Evolutionary conservation across 1,140 invertebrate species (phyloP), one percentile per base, ranked within the genome.

Genomic region (Leptonema lineaticorne): DNA sequence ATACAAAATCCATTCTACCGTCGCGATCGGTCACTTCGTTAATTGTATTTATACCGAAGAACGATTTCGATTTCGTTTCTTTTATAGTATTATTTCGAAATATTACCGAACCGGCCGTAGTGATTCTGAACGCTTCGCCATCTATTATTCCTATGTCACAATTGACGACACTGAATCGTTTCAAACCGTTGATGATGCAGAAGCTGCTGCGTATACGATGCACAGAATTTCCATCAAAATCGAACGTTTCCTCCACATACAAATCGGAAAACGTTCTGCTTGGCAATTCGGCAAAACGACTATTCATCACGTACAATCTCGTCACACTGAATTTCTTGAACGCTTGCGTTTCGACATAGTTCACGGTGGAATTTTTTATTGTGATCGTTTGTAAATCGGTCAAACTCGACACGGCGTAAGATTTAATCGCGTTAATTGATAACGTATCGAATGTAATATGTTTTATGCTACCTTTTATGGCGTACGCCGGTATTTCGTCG

Each of bases 241-340:
- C 79, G 28, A 92, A 86, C 57, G 86, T 83, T 48, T 88, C 79
- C 45, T 82, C 81, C 9, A 93, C 86, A 68, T 87, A 87, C 30
- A 93, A 78, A 62, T 92, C 90, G 45, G 89, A 89, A 75, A 92
- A 84, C 56, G 87, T 85, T 45, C 89, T 84, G 63, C 89, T 91
- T 0, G 90, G 89, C 45, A 89, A 67, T 28, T 76, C 75, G 1
- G 80, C 75, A 30, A 90, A 82, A 2, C 18, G 58, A 14, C 78
- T 81, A 0, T 84, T 83, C 1, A 82, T 81, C 27, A 91, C 80
- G 28, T 85, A 77, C 70, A 92, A 80, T 69, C 85, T 86, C 28
- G 84, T 81, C 0, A 89, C 85, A 27, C 86, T 84, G 74, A 93
- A 91, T 76, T 91, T 91, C 67, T 92, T 92, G 73, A 93, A 91